Conservation (phyloP, 2,113 vertebrate species). For the Oreocharis arfaki region DNA sequence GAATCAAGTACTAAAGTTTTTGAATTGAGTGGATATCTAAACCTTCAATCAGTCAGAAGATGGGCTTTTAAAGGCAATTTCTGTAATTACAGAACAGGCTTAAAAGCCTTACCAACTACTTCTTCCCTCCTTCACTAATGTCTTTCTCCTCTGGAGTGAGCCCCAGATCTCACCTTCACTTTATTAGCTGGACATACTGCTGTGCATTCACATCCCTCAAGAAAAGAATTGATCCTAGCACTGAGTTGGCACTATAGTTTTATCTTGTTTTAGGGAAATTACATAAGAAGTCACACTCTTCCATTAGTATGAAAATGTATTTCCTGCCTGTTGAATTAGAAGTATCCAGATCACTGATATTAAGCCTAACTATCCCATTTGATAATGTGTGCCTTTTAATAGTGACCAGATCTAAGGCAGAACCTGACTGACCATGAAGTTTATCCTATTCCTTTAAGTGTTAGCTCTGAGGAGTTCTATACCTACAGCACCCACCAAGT, state of each 20-base stretch:
- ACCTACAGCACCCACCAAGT: neutral
- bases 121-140: neutral
- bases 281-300: rapidly evolving
- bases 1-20: neutral
- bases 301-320: neutral
- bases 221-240: neutral
- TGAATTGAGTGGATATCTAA: neutral
- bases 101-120: neutral
- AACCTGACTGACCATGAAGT: neutral
- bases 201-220: neutral
- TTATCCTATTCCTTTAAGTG: neutral
- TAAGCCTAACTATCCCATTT: neutral
- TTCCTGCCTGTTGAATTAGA: neutral
- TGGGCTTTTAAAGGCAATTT: neutral
- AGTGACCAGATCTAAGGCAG: neutral
- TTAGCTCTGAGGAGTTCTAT: neutral
- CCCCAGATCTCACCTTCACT: neutral
- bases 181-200: neutral
- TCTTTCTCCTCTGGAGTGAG: neutral
- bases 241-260: neutral
- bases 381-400: neutral
- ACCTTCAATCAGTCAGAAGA: neutral
- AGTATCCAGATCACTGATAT: neutral
- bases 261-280: neutral
- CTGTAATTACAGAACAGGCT: neutral